Percentiles rank a stretch among this genome's conserved stretches.
These are phyloP conservation scores for Troglohyphantes excavatus DNA, from an alignment of 2,888 invertebrate genomes.

Conservation along the genomic window DNA sequence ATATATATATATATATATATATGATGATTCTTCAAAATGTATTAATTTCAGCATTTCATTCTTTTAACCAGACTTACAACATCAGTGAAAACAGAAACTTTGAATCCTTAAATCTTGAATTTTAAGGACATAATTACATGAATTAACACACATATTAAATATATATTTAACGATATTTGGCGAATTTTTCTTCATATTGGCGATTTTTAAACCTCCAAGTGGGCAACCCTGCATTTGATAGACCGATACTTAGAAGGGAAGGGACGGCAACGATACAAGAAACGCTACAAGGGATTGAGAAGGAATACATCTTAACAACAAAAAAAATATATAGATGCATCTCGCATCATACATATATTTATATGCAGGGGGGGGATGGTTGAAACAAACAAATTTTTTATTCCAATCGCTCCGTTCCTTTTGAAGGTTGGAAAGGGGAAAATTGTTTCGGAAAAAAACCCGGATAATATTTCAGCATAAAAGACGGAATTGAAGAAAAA, in stretches of 20 bases:
- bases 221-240: conserved; percentile 19
- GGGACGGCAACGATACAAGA: conserved; percentile 19
- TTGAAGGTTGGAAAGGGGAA: not conserved
- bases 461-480: conserved; percentile 38
- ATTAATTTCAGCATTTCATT: too few species aligned
- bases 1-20: too few species aligned
- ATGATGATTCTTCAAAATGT: too few species aligned
- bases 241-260: conserved; percentile 15
- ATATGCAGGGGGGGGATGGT: conserved; percentile 26
- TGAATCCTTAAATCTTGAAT: too few species aligned
- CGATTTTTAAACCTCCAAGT: too few species aligned
- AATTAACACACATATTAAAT: too few species aligned
- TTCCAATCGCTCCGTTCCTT: conserved; percentile 39
- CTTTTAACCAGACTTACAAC: too few species aligned
- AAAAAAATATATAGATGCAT: conserved; percentile 31
- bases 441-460: conserved; percentile 63
- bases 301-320: not conserved
- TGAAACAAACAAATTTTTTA: conserved; percentile 63
- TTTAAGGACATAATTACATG: too few species aligned
- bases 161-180: too few species aligned
- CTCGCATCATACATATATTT: conserved; percentile 51
- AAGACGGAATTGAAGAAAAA: not conserved
- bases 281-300: not conserved
- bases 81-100: too few species aligned
- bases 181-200: too few species aligned